Conservation (phyloP, 2,797 vertebrate species). For the Melanotaenia boesemani region DNA sequence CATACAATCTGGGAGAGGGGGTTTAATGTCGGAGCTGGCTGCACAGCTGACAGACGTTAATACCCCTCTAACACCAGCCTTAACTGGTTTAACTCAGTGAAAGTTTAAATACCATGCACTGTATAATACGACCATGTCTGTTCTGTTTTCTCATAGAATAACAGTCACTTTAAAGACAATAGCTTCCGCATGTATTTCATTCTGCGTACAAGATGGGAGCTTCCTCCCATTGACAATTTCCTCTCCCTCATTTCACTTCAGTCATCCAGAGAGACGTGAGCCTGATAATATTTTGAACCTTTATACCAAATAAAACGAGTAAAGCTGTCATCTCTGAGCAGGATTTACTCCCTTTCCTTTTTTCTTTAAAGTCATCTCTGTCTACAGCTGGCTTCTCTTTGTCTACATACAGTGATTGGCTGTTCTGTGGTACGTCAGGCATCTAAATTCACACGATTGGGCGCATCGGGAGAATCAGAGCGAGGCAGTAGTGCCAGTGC, state of each 20-base stretch:
- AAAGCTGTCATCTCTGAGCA: constrained; percentile 36
- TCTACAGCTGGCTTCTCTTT: not conserved
- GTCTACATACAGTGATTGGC: constrained; percentile 13
- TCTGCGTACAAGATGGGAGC: not conserved
- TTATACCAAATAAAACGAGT: constrained; percentile 33
- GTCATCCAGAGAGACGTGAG: constrained; percentile 10
- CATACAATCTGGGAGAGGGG: not conserved
- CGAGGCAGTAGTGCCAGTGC: not conserved
- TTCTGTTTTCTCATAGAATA: constrained; percentile 1
- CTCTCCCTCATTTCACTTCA: not conserved
- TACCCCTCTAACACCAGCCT: not conserved
- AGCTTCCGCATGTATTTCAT: not conserved
- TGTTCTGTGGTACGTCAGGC: constrained; percentile 13
- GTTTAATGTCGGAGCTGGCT: not conserved
- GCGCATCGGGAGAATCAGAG: not conserved
- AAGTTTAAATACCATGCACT: not conserved
- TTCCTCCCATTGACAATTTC: constrained; percentile 6
- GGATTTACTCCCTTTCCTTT: constrained; percentile 27
- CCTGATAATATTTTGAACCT: constrained; percentile 23
- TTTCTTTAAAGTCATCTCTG: constrained; percentile 23
- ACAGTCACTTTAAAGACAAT: not conserved
- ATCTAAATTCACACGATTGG: not conserved
- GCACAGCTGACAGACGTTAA: constrained; percentile 1
- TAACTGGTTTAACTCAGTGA: not conserved
- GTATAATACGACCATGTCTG: not conserved